Base-by-base conservation (phyloP, 2,888 invertebrate species). In the Acleris laterana region DNA sequence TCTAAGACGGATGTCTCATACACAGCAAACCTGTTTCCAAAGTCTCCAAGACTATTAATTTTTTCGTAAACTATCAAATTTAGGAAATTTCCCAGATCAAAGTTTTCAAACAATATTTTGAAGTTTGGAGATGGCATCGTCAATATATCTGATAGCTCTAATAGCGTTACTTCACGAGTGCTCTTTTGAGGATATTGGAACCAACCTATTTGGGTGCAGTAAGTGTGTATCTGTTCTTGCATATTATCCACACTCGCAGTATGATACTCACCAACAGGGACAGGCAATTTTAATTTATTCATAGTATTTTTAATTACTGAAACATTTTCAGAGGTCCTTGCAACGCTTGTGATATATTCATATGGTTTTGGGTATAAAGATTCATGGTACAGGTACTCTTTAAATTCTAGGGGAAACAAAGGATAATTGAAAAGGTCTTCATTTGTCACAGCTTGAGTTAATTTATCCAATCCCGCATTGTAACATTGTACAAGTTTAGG, bases 391-490 rank as follows among this genome's bases (percentile, higher is more conserved):
- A 95, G 82, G 84, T 93, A 95, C 48, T 85, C 78, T 65, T 92
- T 93, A 66, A 97, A 94, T 76, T 96, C 95, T 20, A 93, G 82
- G 0, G 96, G 95, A 82, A 96, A 95, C 74, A 93, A 89, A 0
- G 95, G 93, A 71, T 95, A 94, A 70, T 94, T 93, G 9, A 93
- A 90, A 48, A 94, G 85, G 70, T 94, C 93, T 71, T 94, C 90
- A 79, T 95, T 93, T 38, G 95, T 91, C 42, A 95, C 85, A 57
- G 95, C 93, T 51, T 93, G 82, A 48, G 93, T 94, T 56, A 96
- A 81, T 74, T 94, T 94, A 56, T 93, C 91, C 22, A 97, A 93
- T 25, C 95, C 95, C 72, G 94, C 93, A 78, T 97, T 97, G 77
- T 96, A 96, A 56, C 96, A 85, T 60, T 88, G 84, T 16, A 95